phyloP scores from a whole-genome alignment of 2,113 vertebrate species.

The Pristiophorus japonicus region DNA sequence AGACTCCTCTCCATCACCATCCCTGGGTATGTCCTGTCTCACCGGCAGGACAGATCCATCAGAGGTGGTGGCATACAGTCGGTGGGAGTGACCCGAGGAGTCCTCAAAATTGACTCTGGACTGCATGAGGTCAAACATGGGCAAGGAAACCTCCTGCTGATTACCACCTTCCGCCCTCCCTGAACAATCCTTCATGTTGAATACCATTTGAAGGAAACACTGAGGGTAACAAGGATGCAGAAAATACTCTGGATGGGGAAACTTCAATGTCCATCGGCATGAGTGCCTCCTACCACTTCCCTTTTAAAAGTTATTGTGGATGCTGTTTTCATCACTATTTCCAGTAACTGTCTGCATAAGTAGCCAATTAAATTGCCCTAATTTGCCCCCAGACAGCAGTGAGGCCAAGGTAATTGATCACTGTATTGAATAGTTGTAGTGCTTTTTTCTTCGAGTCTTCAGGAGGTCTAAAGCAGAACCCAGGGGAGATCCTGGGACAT shows the following conservation, averaged over 20 bases:
- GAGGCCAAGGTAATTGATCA: background rate
- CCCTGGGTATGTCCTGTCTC: background rate
- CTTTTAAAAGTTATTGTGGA: background rate
- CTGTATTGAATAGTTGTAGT: background rate
- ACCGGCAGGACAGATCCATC: background rate
- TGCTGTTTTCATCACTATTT: background rate
- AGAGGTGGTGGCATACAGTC: too few relatives aligned
- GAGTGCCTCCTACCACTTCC: background rate
- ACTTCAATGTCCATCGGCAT: background rate
- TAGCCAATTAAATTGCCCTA: background rate
- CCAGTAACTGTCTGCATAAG: background rate
- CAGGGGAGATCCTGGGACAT: background rate
- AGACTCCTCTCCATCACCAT: background rate
- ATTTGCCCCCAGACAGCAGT: background rate
- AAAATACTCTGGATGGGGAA: background rate
- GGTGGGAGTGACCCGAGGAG: too few relatives aligned
- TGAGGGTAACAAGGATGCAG: background rate
- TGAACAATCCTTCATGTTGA: too few relatives aligned
- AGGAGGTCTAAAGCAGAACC: background rate
- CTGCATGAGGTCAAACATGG: too few relatives aligned
- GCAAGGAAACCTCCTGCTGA: too few relatives aligned
- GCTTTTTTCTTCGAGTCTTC: background rate
- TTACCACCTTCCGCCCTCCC: too few relatives aligned
- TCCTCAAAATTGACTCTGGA: too few relatives aligned
- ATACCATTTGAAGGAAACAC: background rate